phyloP scores from a whole-genome alignment of 2,113 vertebrate genomes.

The Atractosteus spatula region DNA sequence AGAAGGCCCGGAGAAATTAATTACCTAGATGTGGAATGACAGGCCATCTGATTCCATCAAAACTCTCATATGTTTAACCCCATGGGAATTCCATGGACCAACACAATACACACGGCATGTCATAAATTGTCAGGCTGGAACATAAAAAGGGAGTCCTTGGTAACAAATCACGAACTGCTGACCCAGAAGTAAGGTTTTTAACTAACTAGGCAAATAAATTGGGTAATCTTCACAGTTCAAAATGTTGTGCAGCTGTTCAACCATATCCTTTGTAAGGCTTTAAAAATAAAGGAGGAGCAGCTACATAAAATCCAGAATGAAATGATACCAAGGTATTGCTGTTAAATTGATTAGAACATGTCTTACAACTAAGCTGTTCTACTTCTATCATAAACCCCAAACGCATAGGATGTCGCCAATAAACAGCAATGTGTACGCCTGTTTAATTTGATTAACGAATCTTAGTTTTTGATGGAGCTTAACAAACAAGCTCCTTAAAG shows the following conservation, averaged over 20 bases:
- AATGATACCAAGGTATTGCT: not conserved
- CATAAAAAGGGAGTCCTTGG: too few species aligned
- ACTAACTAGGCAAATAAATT: too few species aligned
- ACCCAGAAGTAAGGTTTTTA: too few species aligned
- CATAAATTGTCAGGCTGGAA: too few species aligned
- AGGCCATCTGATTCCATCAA: not conserved
- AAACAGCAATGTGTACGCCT: not conserved
- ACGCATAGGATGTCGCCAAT: not conserved
- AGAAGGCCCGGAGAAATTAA: constrained; percentile 1
- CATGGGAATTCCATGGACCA: not conserved
- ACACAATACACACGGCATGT: not conserved
- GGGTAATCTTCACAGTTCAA: too few species aligned
- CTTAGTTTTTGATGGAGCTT: too few species aligned
- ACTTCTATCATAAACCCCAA: not conserved
- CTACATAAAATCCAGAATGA: not conserved
- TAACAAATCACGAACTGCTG: too few species aligned
- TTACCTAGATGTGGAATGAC: not conserved
- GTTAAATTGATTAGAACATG: not conserved
- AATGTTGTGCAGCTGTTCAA: too few species aligned
- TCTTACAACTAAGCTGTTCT: not conserved
- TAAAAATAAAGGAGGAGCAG: not conserved
- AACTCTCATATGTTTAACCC: not conserved
- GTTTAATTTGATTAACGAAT: not conserved
- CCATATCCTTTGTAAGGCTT: not conserved
- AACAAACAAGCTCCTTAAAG: too few species aligned